These are phyloP conservation scores for Phania funesta DNA, from an alignment of 2,888 invertebrate species.

Conservation along the genomic window DNA sequence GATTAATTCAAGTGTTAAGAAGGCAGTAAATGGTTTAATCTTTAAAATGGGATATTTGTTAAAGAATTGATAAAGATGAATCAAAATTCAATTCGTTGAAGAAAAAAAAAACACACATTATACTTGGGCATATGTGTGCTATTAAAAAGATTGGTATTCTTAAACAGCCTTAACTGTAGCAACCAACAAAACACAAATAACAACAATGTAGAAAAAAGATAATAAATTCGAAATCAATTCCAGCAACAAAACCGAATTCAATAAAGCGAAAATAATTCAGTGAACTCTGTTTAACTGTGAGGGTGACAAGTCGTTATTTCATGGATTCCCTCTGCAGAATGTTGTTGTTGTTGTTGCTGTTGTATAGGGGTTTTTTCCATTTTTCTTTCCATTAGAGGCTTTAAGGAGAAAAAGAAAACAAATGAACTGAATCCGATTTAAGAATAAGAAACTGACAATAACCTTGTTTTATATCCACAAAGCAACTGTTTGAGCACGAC, in stretches of 20 bases:
- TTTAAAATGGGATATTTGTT: slow-evolving; percentile 20
- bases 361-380: background rate
- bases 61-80: slow-evolving; percentile 34
- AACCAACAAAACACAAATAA: slow-evolving; percentile 29
- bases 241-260: slow-evolving; percentile 54
- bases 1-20: too few species aligned
- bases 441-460: slow-evolving; percentile 51
- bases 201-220: background rate
- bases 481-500: background rate
- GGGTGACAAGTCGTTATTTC: slow-evolving; percentile 58
- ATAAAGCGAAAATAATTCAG: slow-evolving; percentile 62
- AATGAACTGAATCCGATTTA: slow-evolving; percentile 57
- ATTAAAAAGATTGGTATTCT: too few species aligned
- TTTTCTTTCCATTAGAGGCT: slow-evolving; percentile 31
- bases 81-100: slow-evolving; percentile 25
- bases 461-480: background rate
- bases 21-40: background rate
- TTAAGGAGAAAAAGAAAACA: background rate
- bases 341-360: slow-evolving; percentile 24
- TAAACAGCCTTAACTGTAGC: slow-evolving; percentile 20
- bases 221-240: slow-evolving; percentile 53
- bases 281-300: slow-evolving; percentile 61
- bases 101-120: background rate
- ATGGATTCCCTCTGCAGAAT: slow-evolving; percentile 38
- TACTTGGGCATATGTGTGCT: too few species aligned